phyloP scores from a whole-genome alignment of 2,113 vertebrate genomes.

The Eurystomus gularis region DNA sequence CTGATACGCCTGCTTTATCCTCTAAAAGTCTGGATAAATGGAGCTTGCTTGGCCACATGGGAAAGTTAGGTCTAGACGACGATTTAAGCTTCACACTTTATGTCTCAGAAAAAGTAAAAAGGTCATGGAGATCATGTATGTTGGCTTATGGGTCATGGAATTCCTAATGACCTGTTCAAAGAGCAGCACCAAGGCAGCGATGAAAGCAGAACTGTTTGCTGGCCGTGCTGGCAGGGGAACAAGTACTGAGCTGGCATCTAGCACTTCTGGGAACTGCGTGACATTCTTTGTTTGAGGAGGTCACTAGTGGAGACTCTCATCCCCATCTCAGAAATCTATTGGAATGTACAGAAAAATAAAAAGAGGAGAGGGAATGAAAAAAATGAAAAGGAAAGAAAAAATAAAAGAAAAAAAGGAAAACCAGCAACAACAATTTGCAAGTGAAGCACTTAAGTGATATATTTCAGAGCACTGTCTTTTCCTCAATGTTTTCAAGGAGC shows the following conservation, averaged over 20 bases:
- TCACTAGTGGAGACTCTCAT: background rate
- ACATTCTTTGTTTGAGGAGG: background rate
- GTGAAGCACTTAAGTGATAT: background rate
- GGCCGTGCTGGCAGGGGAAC: background rate
- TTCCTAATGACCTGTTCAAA: background rate
- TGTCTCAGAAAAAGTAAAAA: background rate
- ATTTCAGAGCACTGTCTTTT: background rate
- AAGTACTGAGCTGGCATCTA: background rate
- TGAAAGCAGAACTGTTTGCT: background rate
- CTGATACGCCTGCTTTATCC: background rate
- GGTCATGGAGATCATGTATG: background rate
- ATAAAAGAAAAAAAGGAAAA: background rate
- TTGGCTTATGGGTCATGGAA: background rate
- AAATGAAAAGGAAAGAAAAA: background rate
- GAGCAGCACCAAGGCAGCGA: background rate
- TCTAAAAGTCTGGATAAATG: background rate
- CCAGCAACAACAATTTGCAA: accelerated
- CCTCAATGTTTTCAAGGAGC: background rate
- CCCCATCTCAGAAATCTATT: background rate
- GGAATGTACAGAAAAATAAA: background rate
- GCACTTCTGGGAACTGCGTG: background rate
- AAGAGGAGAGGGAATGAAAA: background rate
- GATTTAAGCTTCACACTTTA: background rate
- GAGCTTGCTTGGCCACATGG: background rate
- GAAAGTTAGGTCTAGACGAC: background rate